These are phyloP conservation scores for Cephus cinctus DNA, from an alignment of 1,140 invertebrate genomes.

Conservation along the genomic window DNA sequence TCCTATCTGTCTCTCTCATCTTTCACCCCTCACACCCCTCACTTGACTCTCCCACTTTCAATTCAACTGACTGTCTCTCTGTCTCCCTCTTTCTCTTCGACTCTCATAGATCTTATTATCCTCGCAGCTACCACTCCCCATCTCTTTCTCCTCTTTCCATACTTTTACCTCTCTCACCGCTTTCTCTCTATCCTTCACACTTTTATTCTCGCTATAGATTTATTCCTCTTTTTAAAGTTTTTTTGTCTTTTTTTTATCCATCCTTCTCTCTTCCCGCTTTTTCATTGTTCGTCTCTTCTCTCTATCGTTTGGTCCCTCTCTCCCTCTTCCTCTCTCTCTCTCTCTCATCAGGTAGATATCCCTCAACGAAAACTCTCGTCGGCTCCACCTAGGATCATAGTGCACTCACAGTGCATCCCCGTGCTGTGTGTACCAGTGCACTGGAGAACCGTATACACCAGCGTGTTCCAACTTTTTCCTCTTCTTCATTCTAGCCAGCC, in stretches of 20 bases:
- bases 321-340: constrained; percentile 7
- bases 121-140: too few species aligned
- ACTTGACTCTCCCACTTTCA: too few species aligned
- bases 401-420: constrained; percentile 18
- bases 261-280: background rate
- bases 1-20: background rate
- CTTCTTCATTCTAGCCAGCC: constrained; percentile 2
- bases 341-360: constrained; percentile 1
- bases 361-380: constrained; percentile 21
- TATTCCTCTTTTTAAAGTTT: background rate
- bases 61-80: too few species aligned
- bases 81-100: constrained; percentile 8
- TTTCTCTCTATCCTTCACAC: constrained; percentile 6
- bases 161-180: constrained; percentile 15
- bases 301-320: background rate
- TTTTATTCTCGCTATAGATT: constrained; percentile 2
- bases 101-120: too few species aligned
- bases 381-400: constrained; percentile 19
- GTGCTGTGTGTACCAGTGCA: too few species aligned
- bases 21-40: too few species aligned
- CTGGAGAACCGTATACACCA: too few species aligned
- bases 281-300: constrained; percentile 4
- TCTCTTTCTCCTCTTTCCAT: too few species aligned
- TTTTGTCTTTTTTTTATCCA: background rate
- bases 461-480: background rate